These are phyloP conservation scores for Staurois parvus DNA, from an alignment of 2,797 vertebrate species.

Conservation along the genomic window DNA sequence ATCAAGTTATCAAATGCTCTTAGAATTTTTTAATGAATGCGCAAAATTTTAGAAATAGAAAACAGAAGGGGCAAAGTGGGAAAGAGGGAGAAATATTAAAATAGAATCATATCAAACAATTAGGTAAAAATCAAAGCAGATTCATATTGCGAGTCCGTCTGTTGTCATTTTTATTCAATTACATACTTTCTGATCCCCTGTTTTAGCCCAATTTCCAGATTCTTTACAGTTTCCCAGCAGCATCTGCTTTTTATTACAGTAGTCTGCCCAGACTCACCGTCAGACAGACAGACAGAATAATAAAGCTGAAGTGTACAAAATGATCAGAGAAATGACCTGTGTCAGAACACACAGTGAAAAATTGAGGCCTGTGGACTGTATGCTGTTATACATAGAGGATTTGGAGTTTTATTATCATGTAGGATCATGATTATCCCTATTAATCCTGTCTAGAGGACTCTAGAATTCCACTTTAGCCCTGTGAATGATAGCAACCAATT, in stretches of 20 bases:
- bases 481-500: constrained; percentile 7
- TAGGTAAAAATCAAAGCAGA: too few species aligned
- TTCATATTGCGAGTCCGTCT: too few species aligned
- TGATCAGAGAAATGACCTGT: constrained; percentile 21
- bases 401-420: constrained; percentile 53
- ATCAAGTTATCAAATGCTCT: too few species aligned
- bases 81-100: too few species aligned
- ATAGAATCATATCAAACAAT: too few species aligned
- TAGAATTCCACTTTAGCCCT: constrained; percentile 28
- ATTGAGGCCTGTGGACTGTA: constrained; percentile 32
- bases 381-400: constrained; percentile 52
- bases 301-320: constrained; percentile 38
- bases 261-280: constrained; percentile 13
- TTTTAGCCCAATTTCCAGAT: too few species aligned
- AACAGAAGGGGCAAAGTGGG: too few species aligned
- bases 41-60: too few species aligned
- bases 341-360: constrained; percentile 43
- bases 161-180: too few species aligned
- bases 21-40: too few species aligned
- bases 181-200: too few species aligned
- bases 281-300: constrained; percentile 24
- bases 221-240: neutral
- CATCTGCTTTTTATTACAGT: constrained; percentile 44
- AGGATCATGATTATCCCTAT: constrained; percentile 55
- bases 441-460: constrained; percentile 58